phyloP scores from a whole-genome alignment of 2,888 invertebrate genomes.

The Macroteleia sp. region DNA sequence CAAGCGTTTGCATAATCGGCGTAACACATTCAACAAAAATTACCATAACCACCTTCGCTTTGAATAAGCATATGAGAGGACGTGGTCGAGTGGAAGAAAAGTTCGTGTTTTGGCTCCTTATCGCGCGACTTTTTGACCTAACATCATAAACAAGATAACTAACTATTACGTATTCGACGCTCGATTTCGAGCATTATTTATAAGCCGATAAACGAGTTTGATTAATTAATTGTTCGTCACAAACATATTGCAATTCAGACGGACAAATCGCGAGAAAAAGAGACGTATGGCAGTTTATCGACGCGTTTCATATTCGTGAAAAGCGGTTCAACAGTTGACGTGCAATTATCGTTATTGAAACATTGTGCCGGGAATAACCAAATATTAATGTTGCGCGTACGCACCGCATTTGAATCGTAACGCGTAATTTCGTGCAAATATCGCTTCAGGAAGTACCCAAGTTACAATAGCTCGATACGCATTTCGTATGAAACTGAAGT shows the following conservation, averaged over 20 bases:
- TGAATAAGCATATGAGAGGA: neutral
- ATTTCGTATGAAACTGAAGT: constrained; percentile 2
- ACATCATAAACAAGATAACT: constrained; percentile 37
- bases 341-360: constrained; percentile 28
- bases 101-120: constrained; percentile 21
- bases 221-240: constrained; percentile 16
- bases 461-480: constrained; percentile 29
- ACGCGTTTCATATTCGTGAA: neutral
- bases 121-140: constrained; percentile 44
- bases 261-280: neutral
- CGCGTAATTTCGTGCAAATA: constrained; percentile 22
- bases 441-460: constrained; percentile 6
- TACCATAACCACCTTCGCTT: constrained; percentile 33
- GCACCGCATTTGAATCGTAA: neutral
- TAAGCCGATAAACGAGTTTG: constrained; percentile 2
- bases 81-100: constrained; percentile 12
- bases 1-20: constrained; percentile 37
- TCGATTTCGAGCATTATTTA: constrained; percentile 26
- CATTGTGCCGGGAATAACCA: constrained; percentile 19
- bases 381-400: constrained; percentile 17
- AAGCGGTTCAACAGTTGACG: neutral
- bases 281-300: constrained; percentile 5
- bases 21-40: constrained; percentile 35
- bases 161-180: constrained; percentile 9
- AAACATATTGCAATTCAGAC: constrained; percentile 6